These are phyloP conservation scores for Spodoptera frugiperda DNA, from an alignment of 1,140 invertebrate genomes.

Conservation along the genomic window DNA sequence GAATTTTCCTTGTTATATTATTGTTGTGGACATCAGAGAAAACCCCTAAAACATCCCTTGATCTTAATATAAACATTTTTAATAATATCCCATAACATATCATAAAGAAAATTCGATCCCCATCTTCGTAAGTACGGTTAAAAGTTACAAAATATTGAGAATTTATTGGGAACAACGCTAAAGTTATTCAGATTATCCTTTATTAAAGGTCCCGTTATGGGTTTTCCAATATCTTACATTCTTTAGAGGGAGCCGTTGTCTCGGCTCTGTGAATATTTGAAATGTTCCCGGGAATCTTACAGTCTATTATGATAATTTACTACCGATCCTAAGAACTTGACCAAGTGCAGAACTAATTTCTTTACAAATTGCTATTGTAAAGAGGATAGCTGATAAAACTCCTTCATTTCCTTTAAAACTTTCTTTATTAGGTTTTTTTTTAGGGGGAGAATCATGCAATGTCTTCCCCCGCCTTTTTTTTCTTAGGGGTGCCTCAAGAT, in stretches of 20 bases:
- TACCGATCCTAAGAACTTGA: slow-evolving; percentile 13
- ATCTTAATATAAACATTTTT: neutral
- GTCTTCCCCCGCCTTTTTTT: too few relatives aligned
- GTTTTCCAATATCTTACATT: slow-evolving; percentile 63
- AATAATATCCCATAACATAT: slow-evolving; percentile 2
- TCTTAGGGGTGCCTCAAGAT: too few relatives aligned
- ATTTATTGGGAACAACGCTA: slow-evolving; percentile 51
- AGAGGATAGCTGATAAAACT: too few relatives aligned
- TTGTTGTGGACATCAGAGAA: too few relatives aligned
- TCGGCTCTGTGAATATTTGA: slow-evolving; percentile 54
- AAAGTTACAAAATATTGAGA: slow-evolving; percentile 45
- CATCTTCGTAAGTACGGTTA: neutral
- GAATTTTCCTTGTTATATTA: too few relatives aligned
- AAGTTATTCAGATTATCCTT: slow-evolving; percentile 54
- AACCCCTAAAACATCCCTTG: too few relatives aligned
- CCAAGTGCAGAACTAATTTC: neutral
- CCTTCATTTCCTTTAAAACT: too few relatives aligned
- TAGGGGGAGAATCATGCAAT: too few relatives aligned
- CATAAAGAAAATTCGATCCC: slow-evolving; percentile 8
- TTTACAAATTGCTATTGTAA: neutral
- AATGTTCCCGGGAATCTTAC: slow-evolving; percentile 51
- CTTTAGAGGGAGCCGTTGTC: slow-evolving; percentile 56
- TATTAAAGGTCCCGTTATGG: slow-evolving; percentile 60
- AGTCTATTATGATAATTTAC: slow-evolving; percentile 44
- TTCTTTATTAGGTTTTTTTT: too few relatives aligned